phyloP scores from a whole-genome alignment of 2,888 invertebrate species.

The Aleiodes leptofemur region DNA sequence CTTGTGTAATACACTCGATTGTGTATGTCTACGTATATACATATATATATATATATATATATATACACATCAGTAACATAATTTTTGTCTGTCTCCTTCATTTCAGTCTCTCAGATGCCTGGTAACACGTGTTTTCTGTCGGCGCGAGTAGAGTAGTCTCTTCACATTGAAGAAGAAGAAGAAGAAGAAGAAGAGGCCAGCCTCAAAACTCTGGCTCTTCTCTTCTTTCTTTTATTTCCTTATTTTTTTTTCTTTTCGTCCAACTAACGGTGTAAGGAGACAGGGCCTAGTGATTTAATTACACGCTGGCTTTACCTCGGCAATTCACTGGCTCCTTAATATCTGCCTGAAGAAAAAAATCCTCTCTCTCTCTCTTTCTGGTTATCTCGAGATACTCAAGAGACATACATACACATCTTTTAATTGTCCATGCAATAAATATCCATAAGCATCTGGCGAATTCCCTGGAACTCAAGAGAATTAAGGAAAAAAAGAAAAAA shows the following conservation, averaged over 20 bases:
- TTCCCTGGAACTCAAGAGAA: neutral
- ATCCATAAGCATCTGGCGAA: neutral
- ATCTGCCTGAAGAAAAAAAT: neutral
- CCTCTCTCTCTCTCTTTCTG: neutral
- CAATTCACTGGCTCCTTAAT: slow-evolving; percentile 38
- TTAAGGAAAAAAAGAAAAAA: slow-evolving; percentile 10
- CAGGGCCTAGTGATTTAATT: slow-evolving; percentile 48
- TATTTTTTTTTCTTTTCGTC: slow-evolving; percentile 10
- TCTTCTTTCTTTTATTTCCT: too few relatives aligned
- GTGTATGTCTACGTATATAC: slow-evolving; percentile 31
- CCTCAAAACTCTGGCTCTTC: neutral
- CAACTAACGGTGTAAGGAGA: slow-evolving; percentile 46
- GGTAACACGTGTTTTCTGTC: slow-evolving; percentile 13
- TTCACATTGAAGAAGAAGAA: slow-evolving; percentile 3
- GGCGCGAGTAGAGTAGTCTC: slow-evolving; percentile 1
- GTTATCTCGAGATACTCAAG: slow-evolving; percentile 37
- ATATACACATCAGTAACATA: slow-evolving; percentile 27
- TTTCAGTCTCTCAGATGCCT: neutral
- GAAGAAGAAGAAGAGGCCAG: neutral
- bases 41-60: slow-evolving; percentile 9
- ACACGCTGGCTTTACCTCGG: slow-evolving; percentile 44
- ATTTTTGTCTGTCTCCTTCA: slow-evolving; percentile 22
- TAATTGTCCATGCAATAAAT: slow-evolving; percentile 38
- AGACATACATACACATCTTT: slow-evolving; percentile 34
- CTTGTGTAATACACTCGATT: slow-evolving; percentile 48